Base-by-base conservation (phyloP, 2,797 vertebrate species). In the Pachyuromys duprasi region DNA sequence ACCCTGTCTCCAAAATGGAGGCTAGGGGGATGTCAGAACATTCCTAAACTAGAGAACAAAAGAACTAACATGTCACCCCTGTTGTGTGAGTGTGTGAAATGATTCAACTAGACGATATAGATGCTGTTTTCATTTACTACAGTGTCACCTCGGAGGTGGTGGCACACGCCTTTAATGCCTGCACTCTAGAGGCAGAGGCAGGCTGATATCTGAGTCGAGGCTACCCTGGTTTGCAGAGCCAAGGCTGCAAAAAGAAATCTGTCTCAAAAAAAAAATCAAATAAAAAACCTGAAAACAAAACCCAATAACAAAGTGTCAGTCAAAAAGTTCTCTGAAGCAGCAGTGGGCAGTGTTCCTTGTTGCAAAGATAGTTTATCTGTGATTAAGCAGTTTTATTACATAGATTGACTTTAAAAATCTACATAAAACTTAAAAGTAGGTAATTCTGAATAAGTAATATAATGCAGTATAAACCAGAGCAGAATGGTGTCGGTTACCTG, bases 311-410 rank as follows among this genome's bases (percentile, higher is more conserved):
- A 57, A 57, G 17, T 57, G 55, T 57, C 17, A 18, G 55, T 57
- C 18, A 74, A 31, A 6, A 33, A 80, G 18, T 74, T 60, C 76
- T 79, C 76, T 79, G 86, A 89, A 90, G 33, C n/a, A 89, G 12
- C 31, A 90, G 8, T 65, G 15, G 60, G 20, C 76, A 42, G 67
- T 89, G 63, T 62, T 82, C 13, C 1, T 74, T 90, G 53, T 91
- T 92, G 39, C 72, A 33, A 79, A 72, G 39, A 67, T 28, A 92
- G 28, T 55, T 53, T 55, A 65, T 14, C 33, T 72, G 15, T 11
- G 93, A 17, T 86, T 39, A 84, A 80, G 57, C 42, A 76, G 7
- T 62, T 86, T 91, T 89, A 86, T 88, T 92, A 72, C 1, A 28
- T 5, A 75, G 67, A 92, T n/a, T 28, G 69, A 84, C 13, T 89